These are phyloP conservation scores for Exaiptasia diaphana DNA, from an alignment of 64 coral and sea anemone species.

Conservation along the genomic window DNA sequence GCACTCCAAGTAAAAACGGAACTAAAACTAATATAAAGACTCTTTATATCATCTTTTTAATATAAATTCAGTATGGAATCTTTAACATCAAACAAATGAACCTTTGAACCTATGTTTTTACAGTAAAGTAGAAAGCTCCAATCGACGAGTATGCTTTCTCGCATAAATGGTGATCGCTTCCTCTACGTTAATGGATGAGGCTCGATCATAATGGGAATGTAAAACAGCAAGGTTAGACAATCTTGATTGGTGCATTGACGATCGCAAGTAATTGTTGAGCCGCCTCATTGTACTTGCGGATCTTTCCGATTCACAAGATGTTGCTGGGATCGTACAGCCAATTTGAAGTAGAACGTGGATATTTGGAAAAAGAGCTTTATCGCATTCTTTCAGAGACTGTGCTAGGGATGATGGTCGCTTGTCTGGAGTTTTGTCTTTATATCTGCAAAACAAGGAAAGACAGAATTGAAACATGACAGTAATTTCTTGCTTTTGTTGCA, in stretches of 20 bases:
- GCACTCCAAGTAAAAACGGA: too few relatives aligned
- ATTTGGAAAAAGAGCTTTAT: conserved; percentile 41
- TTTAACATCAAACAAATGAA: too few relatives aligned
- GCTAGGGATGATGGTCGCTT: too few relatives aligned
- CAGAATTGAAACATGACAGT: neutral
- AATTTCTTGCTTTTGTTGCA: neutral
- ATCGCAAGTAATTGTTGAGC: conserved; percentile 32
- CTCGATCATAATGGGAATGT: neutral
- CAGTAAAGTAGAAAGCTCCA: neutral
- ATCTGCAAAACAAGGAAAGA: too few relatives aligned
- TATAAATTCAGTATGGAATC: too few relatives aligned
- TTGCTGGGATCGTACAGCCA: conserved; percentile 50
- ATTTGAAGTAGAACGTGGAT: conserved; percentile 45
- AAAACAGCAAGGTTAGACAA: conserved; percentile 12
- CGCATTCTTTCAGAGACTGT: conserved; percentile 3
- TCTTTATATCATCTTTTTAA: too few relatives aligned
- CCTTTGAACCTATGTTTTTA: too few relatives aligned
- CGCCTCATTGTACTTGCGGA: conserved; percentile 42
- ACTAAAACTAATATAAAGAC: too few relatives aligned
- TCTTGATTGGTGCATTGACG: conserved; percentile 58
- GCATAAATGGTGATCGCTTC: neutral
- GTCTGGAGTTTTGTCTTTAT: too few relatives aligned
- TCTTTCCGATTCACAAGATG: conserved; percentile 38
- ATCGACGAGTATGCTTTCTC: neutral
- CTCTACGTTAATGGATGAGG: neutral